Base-by-base conservation (phyloP, 2,888 invertebrate species). In the Philonicus albiceps region DNA sequence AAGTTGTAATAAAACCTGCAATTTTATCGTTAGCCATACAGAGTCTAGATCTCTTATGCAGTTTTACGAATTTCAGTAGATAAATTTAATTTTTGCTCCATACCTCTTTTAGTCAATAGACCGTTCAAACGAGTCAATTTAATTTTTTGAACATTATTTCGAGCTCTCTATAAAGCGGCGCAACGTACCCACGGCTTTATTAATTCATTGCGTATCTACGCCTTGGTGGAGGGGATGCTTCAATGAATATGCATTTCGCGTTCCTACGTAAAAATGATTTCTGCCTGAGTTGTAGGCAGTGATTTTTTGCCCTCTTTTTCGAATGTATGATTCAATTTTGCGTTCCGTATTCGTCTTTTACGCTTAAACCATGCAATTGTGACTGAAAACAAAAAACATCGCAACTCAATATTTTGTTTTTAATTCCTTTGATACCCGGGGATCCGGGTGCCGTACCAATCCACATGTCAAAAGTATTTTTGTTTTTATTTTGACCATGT, bases 241-340 rank as follows among this genome's bases (percentile, higher is more conserved):
- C 80, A 80, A 80, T 80, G 31, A 80, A 53, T 80, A 80, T 80
- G 80, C 80, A 80, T 27, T 53, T 80, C 43, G 53, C 31, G 80
- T 49, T 49, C 49, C n/a, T 80, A 80, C 80, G 43, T 53, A 31
- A 80, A 80, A 80, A 43, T 80, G 80, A 80, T 53, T 80, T 80
- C 80, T 80, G 80, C 80, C 53, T 80, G n/a, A 80, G 53, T 80
- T 80, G 27, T 30, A 27, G 30, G 49, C 49, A 27, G 13, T 80
- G 5, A 27, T n/a, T 49, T 80, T 49, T 80, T 53, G 7, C 64
- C 27, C 64, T 2, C 22, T 80, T 80, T 80, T 19, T n/a, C 27
- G 76, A 76, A 76, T 74, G 6, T 64, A 31, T 37, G 76, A 76
- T 80, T 49, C 80, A 30, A 11, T 80, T 80, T 30, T 80, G 53